Evolutionary conservation across 2,888 invertebrate species (phyloP), one percentile per base, ranked within the genome.

Genomic region (Leptodirus hochenwartii): DNA sequence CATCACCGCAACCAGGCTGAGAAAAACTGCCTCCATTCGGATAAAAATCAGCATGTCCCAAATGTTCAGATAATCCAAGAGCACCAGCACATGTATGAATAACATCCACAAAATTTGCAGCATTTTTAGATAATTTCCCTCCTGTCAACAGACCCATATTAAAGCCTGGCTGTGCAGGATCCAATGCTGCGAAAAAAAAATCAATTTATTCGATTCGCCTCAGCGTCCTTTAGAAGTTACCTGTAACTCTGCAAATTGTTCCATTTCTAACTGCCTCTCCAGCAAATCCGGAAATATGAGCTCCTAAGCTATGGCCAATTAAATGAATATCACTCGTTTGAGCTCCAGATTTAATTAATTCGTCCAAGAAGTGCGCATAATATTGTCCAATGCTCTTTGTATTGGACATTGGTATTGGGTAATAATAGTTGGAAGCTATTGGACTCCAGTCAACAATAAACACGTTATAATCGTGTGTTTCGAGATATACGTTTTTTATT

Each of bases 41-140:
- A 53, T 73, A 80, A 46, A 77, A 79, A 50, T 80, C 80, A 0
- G 56, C 70, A 44, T 76, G 66, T 1, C 80, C 80, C 11, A 73
- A 58, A 4, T 74, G 61, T 15, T 47, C 41, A n/a, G 45, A 42
- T 38, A 69, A 65, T 0, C 78, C 78, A 17, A 68, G 56, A 24
- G 67, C 55, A 0, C 77, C 78, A 1, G 64, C 68, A 40, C 70
- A 69, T 1, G 75, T 75, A 44, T 81, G 80, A 29, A 80, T 71
- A 1, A 78, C 64, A 45, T 80, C 79, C 2, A 74, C 80, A 43
- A 77, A 80, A 13, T 59, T 51, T 0, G 78, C 79, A 46, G 80
- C 78, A 3, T 56, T 61, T 16, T 53, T 52, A 38, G 74, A 74
- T 26, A 80, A 53, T 29, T 62, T 55, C 23, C 62, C 57, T 30